Evolutionary conservation across 2,113 vertebrate genomes (phyloP), one percentile per base, ranked within the genome.

Genomic region (Xenopus borealis): DNA sequence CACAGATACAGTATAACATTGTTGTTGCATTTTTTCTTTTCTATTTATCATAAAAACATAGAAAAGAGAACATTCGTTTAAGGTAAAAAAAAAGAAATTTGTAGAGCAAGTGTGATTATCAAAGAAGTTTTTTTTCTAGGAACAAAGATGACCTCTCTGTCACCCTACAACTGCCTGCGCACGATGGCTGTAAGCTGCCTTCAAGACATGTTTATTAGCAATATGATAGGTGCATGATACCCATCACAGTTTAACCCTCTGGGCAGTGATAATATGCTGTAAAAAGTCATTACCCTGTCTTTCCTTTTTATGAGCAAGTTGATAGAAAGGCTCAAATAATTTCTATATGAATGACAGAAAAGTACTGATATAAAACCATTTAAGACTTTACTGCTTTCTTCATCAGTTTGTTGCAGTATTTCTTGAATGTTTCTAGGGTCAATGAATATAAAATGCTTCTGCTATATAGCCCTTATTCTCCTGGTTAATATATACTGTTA

Each of bases 201-300:
- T 13, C 46, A 46, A 70, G 66, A 66, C 66, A 75, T 55, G 73
- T 69, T 75, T 75, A 75, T 75, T 69, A 61, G 73, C 59, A 75
- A 69, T 68, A 74, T 67, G 63, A 74, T 58, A 59, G 52, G 73
- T 53, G 16, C 17, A 27, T 40, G 16, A 50, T 50, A 45, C 57
- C 33, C 46, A 44, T 52, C 45, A 20, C 10, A 10, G 18, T 11
- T 17, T 19, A 62, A 61, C 27, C 73, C 66, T 33, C 59, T 16
- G 44, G 66, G 58, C 73, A 47, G 47, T 57, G 59, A 69, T 55
- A 76, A 70, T 53, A 40, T 40, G 57, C 58, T 20, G 46, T 30
- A 63, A 16, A 46, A 69, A 69, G 46, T 69, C 74, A 69, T 76
- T 61, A 46, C 46, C 20, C 59, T 63, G 66, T 70, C 74, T 40